Percentiles rank a stretch among this genome's conserved stretches.
These are phyloP conservation scores for Schizaphis graminum DNA, from an alignment of 2,888 invertebrate species.

Conservation along the genomic window DNA sequence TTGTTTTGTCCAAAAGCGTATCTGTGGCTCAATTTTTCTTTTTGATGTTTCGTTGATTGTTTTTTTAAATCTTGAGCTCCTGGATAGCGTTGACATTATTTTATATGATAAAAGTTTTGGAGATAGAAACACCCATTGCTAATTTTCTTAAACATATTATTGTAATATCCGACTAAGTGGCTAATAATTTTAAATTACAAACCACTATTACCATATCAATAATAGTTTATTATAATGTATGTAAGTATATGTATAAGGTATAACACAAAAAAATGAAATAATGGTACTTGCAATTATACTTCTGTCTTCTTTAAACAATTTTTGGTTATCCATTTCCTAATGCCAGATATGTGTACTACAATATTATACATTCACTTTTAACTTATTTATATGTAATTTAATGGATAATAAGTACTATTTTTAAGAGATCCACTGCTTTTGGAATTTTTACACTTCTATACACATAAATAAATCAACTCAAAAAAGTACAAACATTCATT, in stretches of 20 bases:
- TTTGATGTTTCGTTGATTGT: not conserved
- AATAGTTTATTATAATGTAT: not conserved
- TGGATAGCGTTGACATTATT: too few species aligned
- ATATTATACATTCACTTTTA: not conserved
- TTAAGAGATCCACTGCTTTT: slow-evolving; percentile 1
- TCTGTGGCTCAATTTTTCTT: too few species aligned
- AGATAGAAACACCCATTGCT: not conserved
- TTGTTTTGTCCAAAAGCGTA: too few species aligned
- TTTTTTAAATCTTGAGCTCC: too few species aligned
- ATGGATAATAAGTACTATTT: slow-evolving; percentile 1
- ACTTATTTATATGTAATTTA: not conserved
- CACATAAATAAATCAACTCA: not conserved
- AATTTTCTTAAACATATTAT: slow-evolving; percentile 10
- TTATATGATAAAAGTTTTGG: too few species aligned
- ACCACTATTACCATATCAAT: not conserved
- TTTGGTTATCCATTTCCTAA: not conserved
- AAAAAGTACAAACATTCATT: not conserved
- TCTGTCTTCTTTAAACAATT: not conserved
- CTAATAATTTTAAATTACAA: not conserved
- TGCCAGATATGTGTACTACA: slow-evolving; percentile 6
- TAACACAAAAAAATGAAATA: not conserved
- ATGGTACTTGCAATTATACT: not conserved
- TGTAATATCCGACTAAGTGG: not conserved
- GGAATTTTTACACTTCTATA: not conserved
- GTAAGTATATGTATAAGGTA: not conserved